Percentiles rank a stretch among this genome's conserved stretches.
phyloP scores from a whole-genome alignment of 2,797 vertebrate species.

The Enteromius radiatus region DNA sequence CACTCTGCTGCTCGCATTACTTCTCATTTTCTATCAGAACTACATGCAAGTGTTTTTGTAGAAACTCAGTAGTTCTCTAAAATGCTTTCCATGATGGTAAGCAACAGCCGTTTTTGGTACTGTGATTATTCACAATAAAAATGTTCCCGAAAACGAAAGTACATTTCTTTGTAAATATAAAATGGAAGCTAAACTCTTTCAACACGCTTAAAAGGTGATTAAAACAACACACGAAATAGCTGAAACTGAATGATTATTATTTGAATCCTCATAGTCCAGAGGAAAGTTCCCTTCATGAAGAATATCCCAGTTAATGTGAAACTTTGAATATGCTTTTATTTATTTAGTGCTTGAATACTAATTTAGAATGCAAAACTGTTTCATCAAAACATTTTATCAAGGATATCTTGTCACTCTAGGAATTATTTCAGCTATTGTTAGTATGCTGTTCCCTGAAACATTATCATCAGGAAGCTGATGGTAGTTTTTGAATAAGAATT shows the following conservation, averaged over 20 bases:
- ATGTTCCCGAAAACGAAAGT: background rate
- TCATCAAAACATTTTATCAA: background rate
- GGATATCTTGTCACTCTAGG: background rate
- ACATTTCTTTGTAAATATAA: background rate
- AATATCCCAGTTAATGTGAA: background rate
- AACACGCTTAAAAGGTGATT: background rate
- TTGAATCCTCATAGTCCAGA: background rate
- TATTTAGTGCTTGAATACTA: background rate
- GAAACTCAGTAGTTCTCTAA: background rate
- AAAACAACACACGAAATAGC: background rate
- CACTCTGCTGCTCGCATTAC: background rate
- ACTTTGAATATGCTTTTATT: background rate
- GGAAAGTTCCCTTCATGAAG: background rate
- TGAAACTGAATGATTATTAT: background rate
- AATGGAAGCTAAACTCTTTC: background rate
- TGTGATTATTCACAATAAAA: background rate
- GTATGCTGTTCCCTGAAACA: slow-evolving; percentile 3
- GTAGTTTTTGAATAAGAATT: background rate
- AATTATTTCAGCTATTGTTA: slow-evolving; percentile 1
- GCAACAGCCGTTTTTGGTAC: background rate
- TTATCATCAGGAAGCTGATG: background rate
- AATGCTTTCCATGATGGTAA: background rate
- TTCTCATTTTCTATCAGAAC: slow-evolving; percentile 1
- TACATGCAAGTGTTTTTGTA: background rate
- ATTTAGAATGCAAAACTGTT: background rate